A percentile compares a stretch with the other conserved stretches of the same genome.
phyloP scores from a whole-genome alignment of 2,888 invertebrate genomes.

The Stomorhina lunata region DNA sequence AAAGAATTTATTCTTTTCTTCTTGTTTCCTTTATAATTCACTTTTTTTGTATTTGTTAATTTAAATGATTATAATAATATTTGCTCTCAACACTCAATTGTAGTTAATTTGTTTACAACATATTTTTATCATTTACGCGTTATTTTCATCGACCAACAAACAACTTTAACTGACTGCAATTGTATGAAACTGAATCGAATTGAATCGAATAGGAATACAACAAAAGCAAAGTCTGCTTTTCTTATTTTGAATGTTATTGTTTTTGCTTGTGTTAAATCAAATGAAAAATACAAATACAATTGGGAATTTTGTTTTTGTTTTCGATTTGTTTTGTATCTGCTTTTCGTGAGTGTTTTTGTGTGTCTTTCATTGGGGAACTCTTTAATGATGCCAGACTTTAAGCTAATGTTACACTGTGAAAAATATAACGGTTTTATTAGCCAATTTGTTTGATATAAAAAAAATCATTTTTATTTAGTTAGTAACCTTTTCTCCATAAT shows the following conservation, averaged over 20 bases:
- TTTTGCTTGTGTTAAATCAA: conserved; percentile 20
- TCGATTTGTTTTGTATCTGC: background rate
- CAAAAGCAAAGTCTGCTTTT: conserved; percentile 27
- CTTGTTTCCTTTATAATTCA: conserved; percentile 7
- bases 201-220: too few species aligned
- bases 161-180: conserved; percentile 32
- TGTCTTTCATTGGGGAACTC: background rate
- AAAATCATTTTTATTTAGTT: too few species aligned
- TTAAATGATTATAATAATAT: conserved; percentile 24
- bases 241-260: conserved; percentile 3
- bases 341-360: background rate
- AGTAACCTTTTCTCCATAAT: too few species aligned
- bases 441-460: too few species aligned
- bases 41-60: conserved; percentile 40
- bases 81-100: conserved; percentile 22
- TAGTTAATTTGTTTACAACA: conserved; percentile 42
- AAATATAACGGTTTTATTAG: background rate
- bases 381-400: conserved; percentile 7
- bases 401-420: background rate
- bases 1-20: conserved; percentile 30
- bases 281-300: conserved; percentile 23
- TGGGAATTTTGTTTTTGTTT: conserved; percentile 6
- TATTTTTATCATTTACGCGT: conserved; percentile 28
- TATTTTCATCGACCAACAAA: conserved; percentile 14
- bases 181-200: conserved; percentile 44